Conservation (phyloP, 2,797 vertebrate genomes). For the Hafferia zeledoni region DNA sequence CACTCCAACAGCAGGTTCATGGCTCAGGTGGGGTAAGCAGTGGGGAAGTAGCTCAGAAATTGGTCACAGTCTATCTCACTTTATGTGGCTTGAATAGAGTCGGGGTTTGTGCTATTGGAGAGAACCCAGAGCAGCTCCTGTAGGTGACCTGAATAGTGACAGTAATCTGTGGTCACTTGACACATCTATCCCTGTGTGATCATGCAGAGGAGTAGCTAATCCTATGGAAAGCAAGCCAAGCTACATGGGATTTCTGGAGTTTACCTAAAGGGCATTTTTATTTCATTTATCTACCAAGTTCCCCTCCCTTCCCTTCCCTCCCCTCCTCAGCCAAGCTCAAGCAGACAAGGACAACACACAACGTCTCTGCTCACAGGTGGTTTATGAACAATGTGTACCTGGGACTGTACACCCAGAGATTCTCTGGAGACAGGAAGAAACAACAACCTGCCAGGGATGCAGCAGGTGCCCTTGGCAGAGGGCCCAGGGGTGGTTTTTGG, state of each 20-base stretch:
- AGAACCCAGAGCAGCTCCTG: not conserved
- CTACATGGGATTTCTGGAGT: not conserved
- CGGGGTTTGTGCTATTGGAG: not conserved
- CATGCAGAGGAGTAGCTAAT: slow-evolving; percentile 7
- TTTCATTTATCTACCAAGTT: not conserved
- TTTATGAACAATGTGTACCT: accelerated
- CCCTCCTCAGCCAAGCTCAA: not conserved
- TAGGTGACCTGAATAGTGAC: not conserved
- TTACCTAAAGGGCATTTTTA: not conserved
- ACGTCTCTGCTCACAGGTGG: not conserved
- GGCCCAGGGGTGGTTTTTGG: not conserved
- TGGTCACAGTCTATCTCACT: slow-evolving; percentile 13
- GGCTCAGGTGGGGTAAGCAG: not conserved
- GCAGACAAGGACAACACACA: not conserved
- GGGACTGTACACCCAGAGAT: not conserved
- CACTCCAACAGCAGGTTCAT: accelerated
- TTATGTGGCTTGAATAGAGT: not conserved
- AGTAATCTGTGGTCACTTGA: not conserved
- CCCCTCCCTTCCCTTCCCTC: not conserved
- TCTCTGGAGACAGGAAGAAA: not conserved
- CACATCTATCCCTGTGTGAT: not conserved
- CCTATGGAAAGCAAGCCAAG: slow-evolving; percentile 14
- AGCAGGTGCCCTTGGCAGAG: not conserved
- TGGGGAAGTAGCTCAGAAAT: slow-evolving; percentile 24
- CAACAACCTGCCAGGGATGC: not conserved